Conservation (phyloP, 2,888 invertebrate genomes). For the Proisotoma minuta region DNA sequence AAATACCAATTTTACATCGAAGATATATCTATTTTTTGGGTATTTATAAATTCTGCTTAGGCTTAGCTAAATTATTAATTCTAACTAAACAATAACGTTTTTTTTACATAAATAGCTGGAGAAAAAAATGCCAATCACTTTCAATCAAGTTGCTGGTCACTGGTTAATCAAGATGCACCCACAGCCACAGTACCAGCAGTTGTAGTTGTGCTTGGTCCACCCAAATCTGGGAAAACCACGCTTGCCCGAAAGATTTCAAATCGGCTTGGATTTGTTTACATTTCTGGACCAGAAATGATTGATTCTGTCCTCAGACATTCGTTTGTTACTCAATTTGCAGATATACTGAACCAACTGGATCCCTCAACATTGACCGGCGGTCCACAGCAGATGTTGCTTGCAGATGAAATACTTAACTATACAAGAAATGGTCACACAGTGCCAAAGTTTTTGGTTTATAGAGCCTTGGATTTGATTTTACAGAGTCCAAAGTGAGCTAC, state of each 20-base stretch:
- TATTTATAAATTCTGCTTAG: constrained; percentile 2
- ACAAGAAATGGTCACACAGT: constrained; percentile 29
- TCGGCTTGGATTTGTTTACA: constrained; percentile 32
- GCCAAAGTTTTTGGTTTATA: constrained; percentile 36
- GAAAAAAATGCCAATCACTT: constrained; percentile 36
- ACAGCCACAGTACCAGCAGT: constrained; percentile 22
- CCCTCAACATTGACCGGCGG: constrained; percentile 14
- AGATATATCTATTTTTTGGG: constrained; percentile 39
- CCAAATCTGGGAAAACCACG: constrained; percentile 42
- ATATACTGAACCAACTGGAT: constrained; percentile 16
- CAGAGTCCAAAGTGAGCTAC: constrained; percentile 39
- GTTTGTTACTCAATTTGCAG: constrained; percentile 13
- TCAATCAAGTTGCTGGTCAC: constrained; percentile 21
- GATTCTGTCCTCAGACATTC: constrained; percentile 30
- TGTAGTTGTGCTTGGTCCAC: constrained; percentile 30
- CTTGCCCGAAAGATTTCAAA: constrained; percentile 29
- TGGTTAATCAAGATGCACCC: constrained; percentile 18
- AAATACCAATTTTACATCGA: constrained; percentile 36
- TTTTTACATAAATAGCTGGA: constrained; percentile 21
- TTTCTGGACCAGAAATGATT: constrained; percentile 26
- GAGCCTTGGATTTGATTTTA: constrained; percentile 32
- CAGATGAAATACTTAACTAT: constrained; percentile 35
- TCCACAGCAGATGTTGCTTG: constrained; percentile 35
- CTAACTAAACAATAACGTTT: not conserved
- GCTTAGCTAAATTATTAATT: not conserved